phyloP scores from a whole-genome alignment of 1,140 invertebrate species.

The Bombus confusus region DNA sequence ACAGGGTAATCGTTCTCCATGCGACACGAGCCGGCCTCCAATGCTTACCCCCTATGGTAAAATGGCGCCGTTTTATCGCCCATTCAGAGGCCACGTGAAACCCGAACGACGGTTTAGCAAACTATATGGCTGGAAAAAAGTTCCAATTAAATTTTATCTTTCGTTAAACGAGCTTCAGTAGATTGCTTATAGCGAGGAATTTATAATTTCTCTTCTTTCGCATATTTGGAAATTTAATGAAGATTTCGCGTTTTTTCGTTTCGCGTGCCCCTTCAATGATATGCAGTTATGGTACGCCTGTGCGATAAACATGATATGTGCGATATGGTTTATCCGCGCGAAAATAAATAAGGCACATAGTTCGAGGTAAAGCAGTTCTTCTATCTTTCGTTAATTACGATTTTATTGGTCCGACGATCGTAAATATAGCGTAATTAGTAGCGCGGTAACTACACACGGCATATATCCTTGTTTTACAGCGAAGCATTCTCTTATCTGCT shows the following conservation, averaged over 20 bases:
- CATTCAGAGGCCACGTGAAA: neutral
- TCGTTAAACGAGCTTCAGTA: neutral
- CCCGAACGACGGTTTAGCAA: neutral
- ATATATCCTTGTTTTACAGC: no score
- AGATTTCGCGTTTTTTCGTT: neutral
- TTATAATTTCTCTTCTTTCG: neutral
- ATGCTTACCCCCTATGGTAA: neutral
- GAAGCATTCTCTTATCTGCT: no score
- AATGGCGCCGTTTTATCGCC: neutral
- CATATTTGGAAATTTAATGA: neutral
- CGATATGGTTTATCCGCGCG: no score
- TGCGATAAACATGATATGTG: neutral
- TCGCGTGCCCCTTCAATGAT: neutral
- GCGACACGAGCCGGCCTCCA: conserved; percentile 21
- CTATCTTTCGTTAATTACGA: no score
- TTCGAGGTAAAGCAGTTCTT: no score
- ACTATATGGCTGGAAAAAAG: neutral
- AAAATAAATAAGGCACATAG: no score
- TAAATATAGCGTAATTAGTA: no score
- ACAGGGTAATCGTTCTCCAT: conserved; percentile 32
- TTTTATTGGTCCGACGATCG: no score
- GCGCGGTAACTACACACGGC: no score
- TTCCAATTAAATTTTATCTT: neutral
- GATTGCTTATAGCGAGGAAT: neutral
- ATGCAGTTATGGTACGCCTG: neutral